Conservation (phyloP, 2,113 vertebrate genomes). For the Notarius lentiginosus region DNA sequence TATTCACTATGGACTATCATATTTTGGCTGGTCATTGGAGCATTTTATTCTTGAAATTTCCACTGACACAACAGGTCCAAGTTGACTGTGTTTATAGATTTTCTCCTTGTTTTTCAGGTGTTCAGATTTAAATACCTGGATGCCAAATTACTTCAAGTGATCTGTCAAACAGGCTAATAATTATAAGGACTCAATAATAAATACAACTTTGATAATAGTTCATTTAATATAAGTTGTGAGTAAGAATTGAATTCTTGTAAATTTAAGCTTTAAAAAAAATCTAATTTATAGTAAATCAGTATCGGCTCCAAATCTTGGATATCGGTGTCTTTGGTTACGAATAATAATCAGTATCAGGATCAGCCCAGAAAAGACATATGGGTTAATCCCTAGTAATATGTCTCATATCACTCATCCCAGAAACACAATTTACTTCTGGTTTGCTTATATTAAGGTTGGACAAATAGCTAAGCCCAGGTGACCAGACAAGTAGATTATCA, state of each 20-base stretch:
- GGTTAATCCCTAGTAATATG: neutral
- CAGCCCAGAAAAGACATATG: too few species aligned
- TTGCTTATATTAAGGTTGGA: neutral
- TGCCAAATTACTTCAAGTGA: neutral
- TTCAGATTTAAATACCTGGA: neutral
- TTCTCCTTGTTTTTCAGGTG: neutral
- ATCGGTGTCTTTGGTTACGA: too few species aligned
- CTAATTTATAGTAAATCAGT: too few species aligned
- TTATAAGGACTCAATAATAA: too few species aligned
- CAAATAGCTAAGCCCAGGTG: neutral
- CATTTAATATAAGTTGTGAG: too few species aligned
- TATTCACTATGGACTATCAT: neutral
- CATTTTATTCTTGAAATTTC: neutral
- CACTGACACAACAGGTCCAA: neutral
- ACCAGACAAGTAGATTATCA: neutral
- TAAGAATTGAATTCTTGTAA: too few species aligned
- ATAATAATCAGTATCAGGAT: too few species aligned
- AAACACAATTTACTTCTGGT: neutral
- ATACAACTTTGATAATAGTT: too few species aligned
- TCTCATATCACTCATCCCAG: neutral
- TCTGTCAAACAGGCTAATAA: too few species aligned
- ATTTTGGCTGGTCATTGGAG: neutral
- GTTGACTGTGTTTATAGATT: neutral
- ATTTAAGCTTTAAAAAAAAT: too few species aligned
- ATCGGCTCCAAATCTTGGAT: too few species aligned